Evolutionary conservation across 2,113 vertebrate species (phyloP), one percentile per base, ranked within the genome.

Genomic region (Pangasianodon hypophthalmus): DNA sequence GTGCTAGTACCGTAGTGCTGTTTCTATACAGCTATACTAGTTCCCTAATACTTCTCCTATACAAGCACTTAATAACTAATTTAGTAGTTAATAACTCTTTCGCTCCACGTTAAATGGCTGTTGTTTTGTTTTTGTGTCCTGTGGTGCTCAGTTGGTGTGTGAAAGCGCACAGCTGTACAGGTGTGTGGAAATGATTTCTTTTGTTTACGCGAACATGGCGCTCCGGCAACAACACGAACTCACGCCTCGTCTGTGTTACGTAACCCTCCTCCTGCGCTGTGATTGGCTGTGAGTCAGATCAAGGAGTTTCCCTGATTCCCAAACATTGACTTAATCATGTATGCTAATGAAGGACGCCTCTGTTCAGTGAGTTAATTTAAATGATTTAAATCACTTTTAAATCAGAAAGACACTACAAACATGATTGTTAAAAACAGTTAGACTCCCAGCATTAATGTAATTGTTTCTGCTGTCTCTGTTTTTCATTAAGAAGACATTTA

Each of bases 161-260:
- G 21, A 80, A 48, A 0, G 37, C 13, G 18, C 67, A 62, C 50
- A 71, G 73, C 37, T 85, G 60, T 11, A 54, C 77, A 84, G 58
- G 77, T 73, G 86, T 56, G 85, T 29, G 24, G 32, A 75, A 88
- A 71, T 41, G 86, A 73, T 89, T 85, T 87, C 88, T 85, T 90
- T 88, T 90, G 92, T 92, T 91, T 90, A 90, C 29, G 56, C 84
- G 41, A 91, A 92, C 84, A 92, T 92, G 90, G 90, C 92, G 90
- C 73, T 77, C 64, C 56, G 19, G 69, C 67, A 88, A 83, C 84
- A 62, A 48, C 67, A 21, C 80, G 16, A 67, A 37, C 69, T 69
- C 75, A 50, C 80, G 80, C 50, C n/a, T 52, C 13, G 18, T 37
- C 29, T 10, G n/a, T 1, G 3, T 3, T 8, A 82, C 80, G 80